phyloP scores from a whole-genome alignment of 2,797 vertebrate species.

The Melanotaenia trifasciata region DNA sequence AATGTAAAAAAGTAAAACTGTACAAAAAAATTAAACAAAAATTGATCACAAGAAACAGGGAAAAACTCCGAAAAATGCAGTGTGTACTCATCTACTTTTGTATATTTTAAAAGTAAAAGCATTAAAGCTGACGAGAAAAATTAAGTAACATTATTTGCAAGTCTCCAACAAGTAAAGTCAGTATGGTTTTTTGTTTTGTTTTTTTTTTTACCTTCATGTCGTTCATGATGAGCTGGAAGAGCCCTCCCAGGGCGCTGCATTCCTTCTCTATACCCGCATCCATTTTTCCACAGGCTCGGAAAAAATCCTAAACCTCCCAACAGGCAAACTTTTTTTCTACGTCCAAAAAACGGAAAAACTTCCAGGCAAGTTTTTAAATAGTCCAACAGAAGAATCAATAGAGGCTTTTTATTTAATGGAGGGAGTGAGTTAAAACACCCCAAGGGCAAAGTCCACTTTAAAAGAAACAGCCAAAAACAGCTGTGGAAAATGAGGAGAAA shows the following conservation, averaged over 20 bases:
- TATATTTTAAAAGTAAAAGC: not conserved
- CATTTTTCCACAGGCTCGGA: constrained; percentile 80
- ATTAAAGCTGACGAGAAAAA: not conserved
- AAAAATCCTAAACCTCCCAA: constrained; percentile 57
- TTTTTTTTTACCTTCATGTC: constrained; percentile 86
- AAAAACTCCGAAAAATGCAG: not conserved
- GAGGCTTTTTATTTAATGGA: constrained; percentile 5
- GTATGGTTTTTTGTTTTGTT: not conserved
- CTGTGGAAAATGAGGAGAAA: not conserved
- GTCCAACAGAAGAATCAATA: constrained; percentile 32
- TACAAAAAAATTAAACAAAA: not conserved
- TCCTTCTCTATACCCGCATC: constrained; percentile 89
- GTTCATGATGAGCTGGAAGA: constrained; percentile 90
- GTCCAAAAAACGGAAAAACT: constrained; percentile 23
- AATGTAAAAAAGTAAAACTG: not conserved
- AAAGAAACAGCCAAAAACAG: constrained; percentile 16
- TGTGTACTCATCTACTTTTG: not conserved
- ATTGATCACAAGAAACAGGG: not conserved
- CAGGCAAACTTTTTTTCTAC: constrained; percentile 32
- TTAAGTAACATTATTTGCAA: not conserved
- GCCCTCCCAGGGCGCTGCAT: constrained; percentile 89
- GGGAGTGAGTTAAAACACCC: constrained; percentile 26
- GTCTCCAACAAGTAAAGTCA: not conserved
- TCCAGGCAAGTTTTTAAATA: constrained; percentile 26
- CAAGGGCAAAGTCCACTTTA: constrained; percentile 61